phyloP scores from a whole-genome alignment of 2,113 vertebrate genomes.

The Lanius ludovicianus region DNA sequence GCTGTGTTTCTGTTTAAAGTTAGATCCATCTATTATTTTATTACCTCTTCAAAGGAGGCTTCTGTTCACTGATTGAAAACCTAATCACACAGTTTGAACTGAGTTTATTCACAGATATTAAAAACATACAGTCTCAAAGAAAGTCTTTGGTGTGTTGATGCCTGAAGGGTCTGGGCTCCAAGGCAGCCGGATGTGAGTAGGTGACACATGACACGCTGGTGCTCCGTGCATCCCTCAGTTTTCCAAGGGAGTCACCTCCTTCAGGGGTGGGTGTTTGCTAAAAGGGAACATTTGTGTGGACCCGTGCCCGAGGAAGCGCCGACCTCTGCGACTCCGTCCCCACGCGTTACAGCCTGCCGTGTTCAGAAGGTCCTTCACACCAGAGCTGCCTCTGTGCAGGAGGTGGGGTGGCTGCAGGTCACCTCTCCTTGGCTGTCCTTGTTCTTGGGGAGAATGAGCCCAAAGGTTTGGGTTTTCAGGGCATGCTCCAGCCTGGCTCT shows the following conservation, averaged over 20 bases:
- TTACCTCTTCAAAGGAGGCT: background rate
- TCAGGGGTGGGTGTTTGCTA: accelerated
- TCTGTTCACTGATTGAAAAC: background rate
- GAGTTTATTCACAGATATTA: background rate
- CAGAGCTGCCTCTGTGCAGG: background rate
- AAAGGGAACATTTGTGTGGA: accelerated
- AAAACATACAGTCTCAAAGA: background rate
- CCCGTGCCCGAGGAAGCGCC: accelerated
- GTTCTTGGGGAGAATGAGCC: background rate
- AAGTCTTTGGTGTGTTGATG: background rate
- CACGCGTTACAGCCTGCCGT: accelerated
- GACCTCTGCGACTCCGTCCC: accelerated
- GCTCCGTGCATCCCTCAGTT: background rate
- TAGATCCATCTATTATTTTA: background rate
- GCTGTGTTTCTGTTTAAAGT: background rate
- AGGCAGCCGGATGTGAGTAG: background rate
- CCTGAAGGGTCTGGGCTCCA: background rate
- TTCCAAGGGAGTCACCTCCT: background rate
- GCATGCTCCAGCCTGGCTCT: background rate
- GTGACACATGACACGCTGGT: accelerated
- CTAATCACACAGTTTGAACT: background rate
- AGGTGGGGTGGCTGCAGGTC: background rate
- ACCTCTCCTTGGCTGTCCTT: accelerated
- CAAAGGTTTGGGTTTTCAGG: background rate
- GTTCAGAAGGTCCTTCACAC: background rate